Conservation (phyloP, 2,113 vertebrate species). For the Cyrtonyx montezumae region DNA sequence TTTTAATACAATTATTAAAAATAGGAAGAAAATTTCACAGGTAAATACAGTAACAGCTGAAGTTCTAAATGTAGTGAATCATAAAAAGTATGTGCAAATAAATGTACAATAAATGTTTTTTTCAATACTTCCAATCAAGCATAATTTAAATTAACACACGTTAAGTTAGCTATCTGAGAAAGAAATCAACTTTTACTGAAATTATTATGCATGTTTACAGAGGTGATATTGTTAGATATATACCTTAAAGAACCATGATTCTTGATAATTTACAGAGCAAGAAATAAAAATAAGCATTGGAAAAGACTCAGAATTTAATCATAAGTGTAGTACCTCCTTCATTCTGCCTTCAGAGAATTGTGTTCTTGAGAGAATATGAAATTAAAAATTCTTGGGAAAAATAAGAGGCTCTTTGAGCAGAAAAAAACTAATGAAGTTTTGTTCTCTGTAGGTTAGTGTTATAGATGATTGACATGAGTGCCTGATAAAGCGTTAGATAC, state of each 20-base stretch:
- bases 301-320: background rate
- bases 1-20: background rate
- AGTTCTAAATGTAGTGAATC: background rate
- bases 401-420: background rate
- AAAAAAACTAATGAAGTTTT: background rate
- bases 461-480: background rate
- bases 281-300: background rate
- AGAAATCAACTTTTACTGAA: background rate
- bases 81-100: background rate
- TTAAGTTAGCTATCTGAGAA: background rate
- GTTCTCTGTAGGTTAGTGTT: background rate
- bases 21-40: background rate
- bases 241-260: background rate
- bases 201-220: background rate
- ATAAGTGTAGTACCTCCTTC: background rate
- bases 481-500: background rate
- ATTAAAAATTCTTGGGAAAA: background rate
- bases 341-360: background rate
- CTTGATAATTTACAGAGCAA: background rate
- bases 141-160: background rate
- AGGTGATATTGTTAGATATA: background rate
- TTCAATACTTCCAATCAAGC: background rate
- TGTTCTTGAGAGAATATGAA: background rate
- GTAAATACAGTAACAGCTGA: background rate
- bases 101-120: background rate